phyloP scores from a whole-genome alignment of 1,140 invertebrate genomes.

The Hestina assimilis region DNA sequence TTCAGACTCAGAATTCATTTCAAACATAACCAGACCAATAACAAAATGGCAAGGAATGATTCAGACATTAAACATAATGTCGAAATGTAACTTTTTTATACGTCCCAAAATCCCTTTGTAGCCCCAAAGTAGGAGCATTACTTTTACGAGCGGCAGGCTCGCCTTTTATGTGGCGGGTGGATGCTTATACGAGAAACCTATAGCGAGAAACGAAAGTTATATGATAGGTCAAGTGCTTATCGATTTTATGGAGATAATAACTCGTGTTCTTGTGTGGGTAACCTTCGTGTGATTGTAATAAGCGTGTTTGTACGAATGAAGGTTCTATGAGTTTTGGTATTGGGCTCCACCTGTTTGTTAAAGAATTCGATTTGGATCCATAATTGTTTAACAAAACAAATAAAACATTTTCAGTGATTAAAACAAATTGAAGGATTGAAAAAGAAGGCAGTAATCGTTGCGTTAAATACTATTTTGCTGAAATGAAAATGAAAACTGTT shows the following conservation, averaged over 20 bases:
- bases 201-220: conserved; percentile 8
- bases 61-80: conserved; percentile 16
- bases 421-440: no score
- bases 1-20: no score
- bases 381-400: no score
- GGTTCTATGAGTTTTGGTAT: no score
- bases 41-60: not conserved
- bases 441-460: no score
- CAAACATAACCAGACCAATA: not conserved
- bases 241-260: conserved; percentile 16
- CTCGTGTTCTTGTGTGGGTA: not conserved
- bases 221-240: conserved; percentile 16
- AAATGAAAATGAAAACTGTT: no score
- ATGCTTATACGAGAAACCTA: conserved; percentile 4
- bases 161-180: conserved; percentile 13
- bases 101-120: conserved; percentile 22
- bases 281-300: not conserved
- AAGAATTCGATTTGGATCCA: no score
- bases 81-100: conserved; percentile 21
- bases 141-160: conserved; percentile 18
- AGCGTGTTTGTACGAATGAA: no score
- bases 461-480: no score
- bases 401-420: no score
- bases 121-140: conserved; percentile 24
- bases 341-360: no score